A percentile compares a stretch with the other conserved stretches of the same genome.
phyloP scores from a whole-genome alignment of 2,888 invertebrate genomes.

The Abscondita cerata region DNA sequence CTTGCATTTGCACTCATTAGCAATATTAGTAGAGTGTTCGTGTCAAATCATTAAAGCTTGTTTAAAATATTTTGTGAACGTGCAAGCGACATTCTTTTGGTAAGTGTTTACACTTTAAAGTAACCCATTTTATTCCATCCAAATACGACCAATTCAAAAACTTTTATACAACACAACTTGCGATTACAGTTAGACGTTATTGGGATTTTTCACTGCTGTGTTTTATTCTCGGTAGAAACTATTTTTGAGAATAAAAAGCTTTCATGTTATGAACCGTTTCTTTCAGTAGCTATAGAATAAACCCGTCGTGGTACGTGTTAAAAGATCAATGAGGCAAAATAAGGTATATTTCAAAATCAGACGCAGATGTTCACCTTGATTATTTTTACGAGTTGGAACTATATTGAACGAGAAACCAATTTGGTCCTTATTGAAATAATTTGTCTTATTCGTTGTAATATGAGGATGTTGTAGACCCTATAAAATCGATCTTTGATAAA shows the following conservation, averaged over 20 bases:
- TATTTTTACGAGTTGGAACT: slow-evolving; percentile 20
- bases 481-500: slow-evolving; percentile 1
- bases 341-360: slow-evolving; percentile 38
- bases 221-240: slow-evolving; percentile 22
- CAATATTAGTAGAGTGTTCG: too few relatives aligned
- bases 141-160: too few relatives aligned
- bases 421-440: slow-evolving; percentile 28
- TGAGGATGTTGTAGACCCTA: neutral
- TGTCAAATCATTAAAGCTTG: too few relatives aligned
- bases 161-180: too few relatives aligned
- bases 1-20: too few relatives aligned
- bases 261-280: slow-evolving; percentile 21
- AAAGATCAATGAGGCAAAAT: slow-evolving; percentile 35
- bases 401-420: slow-evolving; percentile 26
- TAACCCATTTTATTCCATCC: too few relatives aligned
- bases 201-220: slow-evolving; percentile 3
- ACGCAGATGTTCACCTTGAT: slow-evolving; percentile 38
- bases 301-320: slow-evolving; percentile 33
- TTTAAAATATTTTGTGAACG: too few relatives aligned
- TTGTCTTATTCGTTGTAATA: slow-evolving; percentile 18
- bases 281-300: slow-evolving; percentile 15
- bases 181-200: neutral
- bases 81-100: too few relatives aligned
- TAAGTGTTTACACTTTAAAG: too few relatives aligned
- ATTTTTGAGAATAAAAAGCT: slow-evolving; percentile 26